These are phyloP conservation scores for Mormoops blainvillei DNA, from an alignment of 2,113 vertebrate genomes.

Conservation along the genomic window DNA sequence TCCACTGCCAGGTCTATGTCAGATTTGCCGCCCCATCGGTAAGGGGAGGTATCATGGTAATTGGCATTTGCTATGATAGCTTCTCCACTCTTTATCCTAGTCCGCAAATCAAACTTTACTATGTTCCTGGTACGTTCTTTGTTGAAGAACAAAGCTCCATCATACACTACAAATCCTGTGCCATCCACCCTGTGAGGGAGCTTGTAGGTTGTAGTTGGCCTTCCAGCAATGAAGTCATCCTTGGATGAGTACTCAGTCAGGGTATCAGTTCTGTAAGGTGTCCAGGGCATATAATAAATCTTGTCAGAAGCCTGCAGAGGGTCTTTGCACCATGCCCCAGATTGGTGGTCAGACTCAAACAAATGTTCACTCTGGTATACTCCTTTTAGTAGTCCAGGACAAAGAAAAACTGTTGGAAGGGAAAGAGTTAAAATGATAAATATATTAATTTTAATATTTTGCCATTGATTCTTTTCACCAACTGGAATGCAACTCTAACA, in stretches of 20 bases:
- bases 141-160: constrained; percentile 98
- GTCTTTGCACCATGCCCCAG: constrained; percentile 99
- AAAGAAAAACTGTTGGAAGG: constrained; percentile 94
- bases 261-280: constrained; percentile 94
- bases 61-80: constrained; percentile 98
- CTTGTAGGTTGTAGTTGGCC: constrained; percentile 97
- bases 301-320: constrained; percentile 98
- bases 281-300: constrained; percentile 99
- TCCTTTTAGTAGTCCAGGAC: constrained; percentile 95
- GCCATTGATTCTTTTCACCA: constrained; percentile 37
- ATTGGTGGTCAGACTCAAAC: constrained; percentile 99
- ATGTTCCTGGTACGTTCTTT: constrained; percentile 98
- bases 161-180: constrained; percentile 97
- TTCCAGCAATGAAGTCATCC: constrained; percentile 96
- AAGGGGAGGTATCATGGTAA: constrained; percentile 98
- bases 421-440: constrained; percentile 80
- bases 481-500: constrained; percentile 37
- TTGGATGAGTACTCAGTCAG: constrained; percentile 97
- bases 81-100: constrained; percentile 97
- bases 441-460: neutral
- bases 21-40: constrained; percentile 98
- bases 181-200: constrained; percentile 97
- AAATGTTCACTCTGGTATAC: constrained; percentile 99
- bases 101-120: constrained; percentile 97
- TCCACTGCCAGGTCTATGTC: constrained; percentile 98